A percentile compares a stretch with the other conserved stretches of the same genome.
Evolutionary conservation across 2,797 vertebrate species (phyloP).

Genomic region (Eulemur rubriventer): DNA sequence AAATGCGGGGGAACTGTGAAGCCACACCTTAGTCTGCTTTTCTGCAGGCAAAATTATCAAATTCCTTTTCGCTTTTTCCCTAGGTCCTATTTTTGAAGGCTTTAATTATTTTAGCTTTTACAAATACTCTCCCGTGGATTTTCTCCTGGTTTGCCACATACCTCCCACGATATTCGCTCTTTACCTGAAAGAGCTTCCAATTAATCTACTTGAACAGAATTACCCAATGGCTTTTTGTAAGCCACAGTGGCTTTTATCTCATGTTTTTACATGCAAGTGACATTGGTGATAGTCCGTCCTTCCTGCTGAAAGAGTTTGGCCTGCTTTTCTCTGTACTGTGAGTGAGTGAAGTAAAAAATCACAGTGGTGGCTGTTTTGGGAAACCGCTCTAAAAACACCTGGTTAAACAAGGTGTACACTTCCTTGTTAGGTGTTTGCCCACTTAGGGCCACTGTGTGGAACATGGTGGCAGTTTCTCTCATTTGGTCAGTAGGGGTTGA

Average conservation of each 20-base stretch:
- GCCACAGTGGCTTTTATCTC: neutral
- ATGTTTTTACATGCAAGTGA: too few relatives aligned
- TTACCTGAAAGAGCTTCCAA: neutral
- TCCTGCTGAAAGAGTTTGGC: neutral
- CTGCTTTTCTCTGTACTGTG: neutral
- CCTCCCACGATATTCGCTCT: neutral
- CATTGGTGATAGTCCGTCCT: neutral
- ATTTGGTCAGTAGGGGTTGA: neutral
- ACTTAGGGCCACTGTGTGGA: neutral
- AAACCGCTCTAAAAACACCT: neutral
- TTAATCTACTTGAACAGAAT: neutral
- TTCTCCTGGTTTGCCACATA: neutral
- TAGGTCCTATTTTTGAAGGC: neutral
- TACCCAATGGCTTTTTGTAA: neutral
- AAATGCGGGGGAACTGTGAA: conserved; percentile 19
- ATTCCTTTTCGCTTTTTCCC: conserved; percentile 52
- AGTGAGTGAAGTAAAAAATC: neutral
- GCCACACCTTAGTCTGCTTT: conserved; percentile 48
- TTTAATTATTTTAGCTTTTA: conserved; percentile 48
- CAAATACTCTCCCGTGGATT: neutral
- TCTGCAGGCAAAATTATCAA: conserved; percentile 48
- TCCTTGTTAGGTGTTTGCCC: neutral
- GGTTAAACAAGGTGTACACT: neutral
- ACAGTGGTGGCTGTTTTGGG: neutral
- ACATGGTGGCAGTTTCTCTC: neutral